Evolutionary conservation across 2,888 invertebrate species (phyloP), one percentile per base, ranked within the genome.

Genomic region (Hydrotaea cyrtoneurina): DNA sequence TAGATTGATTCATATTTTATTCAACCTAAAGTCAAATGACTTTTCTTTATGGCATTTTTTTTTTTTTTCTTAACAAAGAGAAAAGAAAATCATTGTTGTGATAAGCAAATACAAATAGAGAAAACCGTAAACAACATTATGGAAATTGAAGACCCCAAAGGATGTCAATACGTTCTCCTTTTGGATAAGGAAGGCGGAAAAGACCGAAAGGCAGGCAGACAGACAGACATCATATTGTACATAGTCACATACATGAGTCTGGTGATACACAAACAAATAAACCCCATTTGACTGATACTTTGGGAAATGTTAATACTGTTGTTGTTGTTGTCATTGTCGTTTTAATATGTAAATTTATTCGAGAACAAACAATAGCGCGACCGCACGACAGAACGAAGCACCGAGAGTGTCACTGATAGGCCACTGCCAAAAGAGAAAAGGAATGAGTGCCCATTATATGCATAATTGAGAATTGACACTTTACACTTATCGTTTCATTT

Each of bases 401-500:
- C 15, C 21, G 43, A 17, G 43, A 66, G 69, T 69, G 69, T 21
- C 31, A 69, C 21, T 23, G 23, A 15, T 46, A 69, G 43, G 39
- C 31, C 8, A 19, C 21, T 5, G 15, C 10, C 8, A 8, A 1
- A 21, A 21, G 36, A n/a, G 4, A 13, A 1, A 5, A 17, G 55
- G 36, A 15, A 15, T 21, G 69, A 46, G 21, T 46, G 66, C 13
- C 53, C 57, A 62, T 62, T 69, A 53, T 74, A 74, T 77, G 50
- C 72, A 81, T 76, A 72, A 71, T 62, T 80, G 75, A 71, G 19
- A 79, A 79, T 73, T 74, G 74, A 74, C 79, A 74, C 66, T 66
- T 83, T 81, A 74, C 84, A 81, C 83, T 84, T 31, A 75, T 78
- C 57, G 73, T 82, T 78, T 78, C 43, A 86, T 69, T 26, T 76